Base-by-base conservation (phyloP, 2,797 vertebrate genomes). In the Arctocebus calabarensis region DNA sequence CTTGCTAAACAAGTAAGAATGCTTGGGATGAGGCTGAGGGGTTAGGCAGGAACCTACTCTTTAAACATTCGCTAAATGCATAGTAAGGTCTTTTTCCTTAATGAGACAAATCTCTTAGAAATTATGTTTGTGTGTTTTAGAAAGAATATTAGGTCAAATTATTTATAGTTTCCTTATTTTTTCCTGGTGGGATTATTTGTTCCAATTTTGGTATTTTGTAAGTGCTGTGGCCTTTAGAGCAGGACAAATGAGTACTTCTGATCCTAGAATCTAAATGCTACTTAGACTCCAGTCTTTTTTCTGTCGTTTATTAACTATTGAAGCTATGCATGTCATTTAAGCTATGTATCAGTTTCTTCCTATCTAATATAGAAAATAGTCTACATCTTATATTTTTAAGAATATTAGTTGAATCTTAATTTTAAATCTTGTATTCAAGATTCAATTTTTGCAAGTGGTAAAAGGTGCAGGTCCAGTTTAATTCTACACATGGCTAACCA, bases 241-340 rank as follows among this genome's bases (percentile, higher is more conserved):
- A 68, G 22, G 68, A 61, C 23, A 78, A 88, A 40, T 16, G 45
- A 78, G 6, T 71, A 9, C 17, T 70, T 84, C 29, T 12, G 1
- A 71, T 64, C 68, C 75, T 13, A 19, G 52, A 40, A 45, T 29
- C 37, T 62, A 25, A 79, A 87, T 0, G 10, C 10, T 82, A 57
- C 32, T 45, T 34, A 29, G 55, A 62, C 40, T 83, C 8, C 17
- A 90, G 57, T 75, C 43, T 84, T 74, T 94, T 95, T n/a, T 87
- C 16, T 16, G 55, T 73, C 13, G 32, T 70, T 29, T 74, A 64
- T 75, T 82, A 93, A 5, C 5, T 81, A 25, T 43, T 90, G 74
- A 71, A 75, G 14, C n/a, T 88, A 29, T 25, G 13, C 25, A 88
- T 48, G 11, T 68, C 83, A 78, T 66, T 78, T 91, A 86, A 95